Evolutionary conservation across 1,140 invertebrate species (phyloP).

Genomic region (Drosophila serrata): DNA sequence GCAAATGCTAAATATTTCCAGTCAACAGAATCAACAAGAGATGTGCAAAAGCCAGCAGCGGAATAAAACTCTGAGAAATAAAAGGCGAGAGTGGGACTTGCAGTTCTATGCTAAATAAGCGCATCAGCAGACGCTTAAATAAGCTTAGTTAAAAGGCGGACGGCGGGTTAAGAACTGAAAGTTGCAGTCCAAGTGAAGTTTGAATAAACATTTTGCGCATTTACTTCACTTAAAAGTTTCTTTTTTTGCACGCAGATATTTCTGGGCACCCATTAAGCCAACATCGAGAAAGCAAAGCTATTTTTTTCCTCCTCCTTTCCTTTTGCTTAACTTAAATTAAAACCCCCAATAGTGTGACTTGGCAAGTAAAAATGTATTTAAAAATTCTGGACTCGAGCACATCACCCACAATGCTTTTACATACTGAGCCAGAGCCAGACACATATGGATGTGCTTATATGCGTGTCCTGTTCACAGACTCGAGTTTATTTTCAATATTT

Average conservation of each 20-base stretch:
- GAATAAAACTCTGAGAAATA: slow-evolving; percentile 17
- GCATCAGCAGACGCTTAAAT: slow-evolving; percentile 68
- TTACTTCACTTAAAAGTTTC: slow-evolving; percentile 81
- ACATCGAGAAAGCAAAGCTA: slow-evolving; percentile 22
- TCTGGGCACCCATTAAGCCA: slow-evolving; percentile 69
- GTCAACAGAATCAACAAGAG: slow-evolving; percentile 60
- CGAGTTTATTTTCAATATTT: slow-evolving; percentile 76
- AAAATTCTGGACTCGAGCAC: slow-evolving; percentile 53
- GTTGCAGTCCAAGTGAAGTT: slow-evolving; percentile 78
- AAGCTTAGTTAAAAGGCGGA: slow-evolving; percentile 74
- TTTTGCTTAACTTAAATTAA: slow-evolving; percentile 53
- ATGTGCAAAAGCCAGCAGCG: slow-evolving; percentile 19
- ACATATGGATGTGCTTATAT: slow-evolving; percentile 34
- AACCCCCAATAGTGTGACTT: slow-evolving; percentile 67
- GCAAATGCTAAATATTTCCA: slow-evolving; percentile 56
- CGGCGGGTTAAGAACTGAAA: slow-evolving; percentile 40
- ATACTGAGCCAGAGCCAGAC: slow-evolving; percentile 50
- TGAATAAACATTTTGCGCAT: slow-evolving; percentile 84
- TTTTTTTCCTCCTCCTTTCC: slow-evolving; percentile 10
- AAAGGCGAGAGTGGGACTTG: slow-evolving; percentile 13
- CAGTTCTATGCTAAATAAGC: slow-evolving; percentile 69
- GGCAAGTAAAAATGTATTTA: slow-evolving; percentile 64
- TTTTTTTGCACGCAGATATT: slow-evolving; percentile 74
- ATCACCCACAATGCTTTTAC: slow-evolving; percentile 42
- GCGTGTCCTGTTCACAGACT: slow-evolving; percentile 19